Base-by-base conservation (phyloP, 2,888 invertebrate genomes). In the Piscicola geometra region DNA sequence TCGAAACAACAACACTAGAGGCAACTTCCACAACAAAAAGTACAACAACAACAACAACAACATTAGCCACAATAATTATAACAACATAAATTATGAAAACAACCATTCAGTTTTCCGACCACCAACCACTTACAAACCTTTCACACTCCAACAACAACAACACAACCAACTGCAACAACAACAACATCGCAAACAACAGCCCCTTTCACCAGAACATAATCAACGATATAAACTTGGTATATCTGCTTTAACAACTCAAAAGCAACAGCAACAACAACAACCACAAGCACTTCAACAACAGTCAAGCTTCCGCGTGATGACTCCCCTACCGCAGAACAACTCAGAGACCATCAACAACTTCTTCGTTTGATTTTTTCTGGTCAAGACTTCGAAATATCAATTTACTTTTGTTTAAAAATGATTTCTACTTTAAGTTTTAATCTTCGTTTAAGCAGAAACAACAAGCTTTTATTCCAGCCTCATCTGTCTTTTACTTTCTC, bases 31-130 rank as follows among this genome's bases (percentile, higher is more conserved):
- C 32, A 71, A 71, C 50, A 71, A 47, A 1, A 36, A n/a, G n/a
- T n/a, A 70, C 70, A 70, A 35, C 56, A 50, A 71, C 71, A 71
- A 71, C 71, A 71, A 50, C 71, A 71, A 18, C 71, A 36, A 71
- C 71, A 47, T 3, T 25, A 36, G 1, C 71, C 35, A 1, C n/a
- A 71, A 71, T 50, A 71, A 47, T 28, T n/a, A 71, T 52, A 71
- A 18, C 69, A 69, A 3, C 69, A 69, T 1, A 33, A 69, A 36
- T 36, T 35, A 70, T n/a, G 36, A 71, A 28, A 71, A 71, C 71
- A 32, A 3, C 52, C 68, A 30, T 5, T 33, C 36, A 15, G 36
- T 41, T 36, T 47, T 70, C 18, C 21, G 41, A 18, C 33, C 60
- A 15, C 28, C 32, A 15, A 30, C 60, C 33, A 56, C 60, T 12